Evolutionary conservation across 2,888 invertebrate genomes (phyloP), one percentile per base, ranked within the genome.

Genomic region (Gasteruption jaculator): DNA sequence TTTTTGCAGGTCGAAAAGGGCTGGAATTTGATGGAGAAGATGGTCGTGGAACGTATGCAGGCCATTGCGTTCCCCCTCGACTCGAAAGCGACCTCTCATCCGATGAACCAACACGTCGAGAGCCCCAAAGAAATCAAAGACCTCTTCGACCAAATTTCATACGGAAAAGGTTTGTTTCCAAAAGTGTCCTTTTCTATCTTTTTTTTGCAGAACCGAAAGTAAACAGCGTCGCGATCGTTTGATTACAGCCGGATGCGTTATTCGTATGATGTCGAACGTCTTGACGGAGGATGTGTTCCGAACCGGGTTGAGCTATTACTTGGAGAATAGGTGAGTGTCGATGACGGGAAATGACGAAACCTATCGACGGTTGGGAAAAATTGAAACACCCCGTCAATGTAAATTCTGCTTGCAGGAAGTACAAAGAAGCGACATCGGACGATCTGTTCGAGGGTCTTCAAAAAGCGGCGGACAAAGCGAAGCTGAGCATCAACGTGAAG

Each of bases 131-230:
- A 79, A 50, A 73, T 80, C 41, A 52, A 68, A 1, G 65, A 66
- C 0, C 74, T 77, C 8, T 82, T 82, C 58, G 80, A 80, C 51
- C 71, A 71, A n/a, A 76, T 81, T 2, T 75, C 78, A 30, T 82
- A 82, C 50, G 73, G 75, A 45, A 82, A 82, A 72, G 79, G 81
- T 80, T 65, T 38, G n/a, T n/a, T 30, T 16, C 29, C 19, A 39
- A 38, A 35, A 43, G 36, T 30, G 26, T 14, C 2, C 3, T 31
- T 11, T n/a, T n/a, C 14, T 14, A 30, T 16, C 18, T 30, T 30
- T 6, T 22, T 8, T 10, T 22, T 22, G 10, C 10, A 10, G 7
- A 22, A 8, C 10, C 24, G 7, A 22, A 22, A 7, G 10, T 8
- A 7, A 26, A 26, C 5, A 26, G 26, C n/a, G 14, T 26, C 8